These are phyloP conservation scores for Myotis brandtii DNA, from an alignment of 2,113 vertebrate species.

Conservation along the genomic window DNA sequence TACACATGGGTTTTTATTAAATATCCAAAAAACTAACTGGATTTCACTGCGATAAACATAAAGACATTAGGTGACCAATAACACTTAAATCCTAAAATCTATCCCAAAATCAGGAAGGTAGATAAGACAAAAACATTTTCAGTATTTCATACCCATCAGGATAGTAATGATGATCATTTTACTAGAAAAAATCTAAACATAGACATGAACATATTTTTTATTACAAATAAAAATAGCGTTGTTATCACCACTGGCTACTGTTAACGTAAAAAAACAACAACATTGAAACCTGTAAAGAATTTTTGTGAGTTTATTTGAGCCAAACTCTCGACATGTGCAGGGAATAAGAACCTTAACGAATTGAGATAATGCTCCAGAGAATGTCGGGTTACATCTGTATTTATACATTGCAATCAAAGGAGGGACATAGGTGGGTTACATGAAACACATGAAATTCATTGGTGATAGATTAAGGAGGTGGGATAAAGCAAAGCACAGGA, in stretches of 20 bases:
- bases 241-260: background rate
- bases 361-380: no score
- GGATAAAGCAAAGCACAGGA: no score
- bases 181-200: background rate
- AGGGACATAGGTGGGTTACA: no score
- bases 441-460: no score
- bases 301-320: no score
- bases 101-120: background rate
- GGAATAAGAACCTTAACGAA: no score
- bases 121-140: conserved; percentile 23
- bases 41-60: background rate
- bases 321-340: no score
- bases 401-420: no score
- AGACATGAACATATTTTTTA: background rate
- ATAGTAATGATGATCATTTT: background rate
- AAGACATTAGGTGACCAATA: background rate
- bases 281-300: no score
- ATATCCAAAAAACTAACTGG: background rate
- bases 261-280: no score
- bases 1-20: background rate
- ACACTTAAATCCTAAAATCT: conserved; percentile 18
- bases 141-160: background rate
- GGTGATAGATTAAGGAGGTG: no score
- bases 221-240: conserved; percentile 17
- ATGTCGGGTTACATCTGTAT: no score